Evolutionary conservation across 2,888 invertebrate genomes (phyloP), one percentile per base, ranked within the genome.

Genomic region (Luperina nickerlii): DNA sequence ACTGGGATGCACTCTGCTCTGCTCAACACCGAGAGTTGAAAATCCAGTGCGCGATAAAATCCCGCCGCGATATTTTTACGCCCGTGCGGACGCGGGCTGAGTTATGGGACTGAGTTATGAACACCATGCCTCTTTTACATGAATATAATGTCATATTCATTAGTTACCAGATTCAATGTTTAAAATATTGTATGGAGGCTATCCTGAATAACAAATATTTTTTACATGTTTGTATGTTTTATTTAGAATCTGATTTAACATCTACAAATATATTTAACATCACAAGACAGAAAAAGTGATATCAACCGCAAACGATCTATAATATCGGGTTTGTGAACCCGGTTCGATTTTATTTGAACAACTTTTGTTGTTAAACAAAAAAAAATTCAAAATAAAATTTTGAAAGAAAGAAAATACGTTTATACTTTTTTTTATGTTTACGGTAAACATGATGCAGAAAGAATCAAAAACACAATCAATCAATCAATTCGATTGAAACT

Each of bases 191-290:
- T 88, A 81, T 79, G 69, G 79, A 83, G 73, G 78, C 78, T 80
- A 81, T 79, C 62, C 76, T 79, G 77, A 88, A 86, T 81, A 87
- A 83, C 78, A 79, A 32, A 79, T 88, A 79, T 88, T 86, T 87
- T 81, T 87, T 62, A 87, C 75, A 75, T 24, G 8, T 76, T 74
- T 48, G 9, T 51, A 42, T 76, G 70, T 83, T 85, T 84, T 76
- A 84, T 78, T 85, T 78, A 42, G 8, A 54, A 67, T 42, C 15
- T 24, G 24, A 24, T 51, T 51, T 51, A 24, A 20, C 4, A 13
- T 27, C 51, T 6, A 38, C 54, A 71, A n/a, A 24, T 38, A 32
- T 27, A 32, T 20, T 1, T 48, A 48, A 2, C 27, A 20, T 27
- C 13, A 32, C 32, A 32, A 51, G 13, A 20, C 8, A 32, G 20